phyloP scores from a whole-genome alignment of 2,888 invertebrate genomes.

The Catocala fraxini region DNA sequence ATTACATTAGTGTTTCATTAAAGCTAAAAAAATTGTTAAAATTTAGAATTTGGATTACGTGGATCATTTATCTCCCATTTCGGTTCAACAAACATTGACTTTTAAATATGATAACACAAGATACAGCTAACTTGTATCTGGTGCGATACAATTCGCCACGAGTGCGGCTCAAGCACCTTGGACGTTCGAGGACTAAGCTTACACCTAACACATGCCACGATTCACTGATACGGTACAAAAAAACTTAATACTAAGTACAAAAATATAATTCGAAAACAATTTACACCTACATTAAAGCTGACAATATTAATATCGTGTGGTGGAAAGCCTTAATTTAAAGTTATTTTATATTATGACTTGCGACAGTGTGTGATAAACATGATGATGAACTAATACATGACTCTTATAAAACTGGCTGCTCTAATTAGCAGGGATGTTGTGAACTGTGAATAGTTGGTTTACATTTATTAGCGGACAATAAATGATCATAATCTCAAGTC shows the following conservation, averaged over 20 bases:
- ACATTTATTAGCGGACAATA: too few species aligned
- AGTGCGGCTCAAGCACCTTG: slow-evolving; percentile 36
- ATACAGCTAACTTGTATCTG: not conserved
- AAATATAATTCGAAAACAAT: slow-evolving; percentile 74
- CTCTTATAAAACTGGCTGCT: too few species aligned
- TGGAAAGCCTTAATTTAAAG: slow-evolving; percentile 37
- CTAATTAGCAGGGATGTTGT: too few species aligned
- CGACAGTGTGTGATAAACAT: slow-evolving; percentile 28
- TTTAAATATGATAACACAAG: slow-evolving; percentile 3
- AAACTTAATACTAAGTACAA: slow-evolving; percentile 72
- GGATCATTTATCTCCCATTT: slow-evolving; percentile 13
- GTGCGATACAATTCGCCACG: too few species aligned
- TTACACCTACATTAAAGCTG: slow-evolving; percentile 80
- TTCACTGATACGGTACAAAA: slow-evolving; percentile 42
- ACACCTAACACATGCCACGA: slow-evolving; percentile 40
- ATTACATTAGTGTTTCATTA: slow-evolving; percentile 1
- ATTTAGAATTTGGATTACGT: slow-evolving; percentile 14
- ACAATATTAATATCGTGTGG: slow-evolving; percentile 65
- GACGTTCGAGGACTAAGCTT: slow-evolving; percentile 30
- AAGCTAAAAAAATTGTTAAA: slow-evolving; percentile 14
- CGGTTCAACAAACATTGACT: slow-evolving; percentile 1
- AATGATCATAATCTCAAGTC: too few species aligned
- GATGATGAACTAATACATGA: too few species aligned
- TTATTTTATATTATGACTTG: slow-evolving; percentile 32
- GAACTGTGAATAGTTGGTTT: too few species aligned